These are phyloP conservation scores for Allobates femoralis DNA, from an alignment of 2,797 vertebrate genomes.

Conservation along the genomic window DNA sequence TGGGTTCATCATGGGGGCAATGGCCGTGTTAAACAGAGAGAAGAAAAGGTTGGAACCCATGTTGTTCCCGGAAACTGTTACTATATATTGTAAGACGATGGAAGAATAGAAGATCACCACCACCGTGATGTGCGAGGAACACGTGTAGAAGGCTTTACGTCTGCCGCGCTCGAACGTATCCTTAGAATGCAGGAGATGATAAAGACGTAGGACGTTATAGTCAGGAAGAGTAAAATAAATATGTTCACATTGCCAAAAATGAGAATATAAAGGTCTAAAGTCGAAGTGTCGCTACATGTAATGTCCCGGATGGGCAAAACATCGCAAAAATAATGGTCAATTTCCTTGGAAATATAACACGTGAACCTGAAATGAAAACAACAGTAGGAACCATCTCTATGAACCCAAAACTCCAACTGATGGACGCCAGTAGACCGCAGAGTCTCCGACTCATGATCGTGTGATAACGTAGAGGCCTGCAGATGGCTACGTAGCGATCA, in stretches of 20 bases:
- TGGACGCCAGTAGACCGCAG: neutral
- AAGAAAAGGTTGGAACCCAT: neutral
- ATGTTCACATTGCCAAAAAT: neutral
- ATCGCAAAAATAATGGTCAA: neutral
- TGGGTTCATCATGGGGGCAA: neutral
- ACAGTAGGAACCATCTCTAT: neutral
- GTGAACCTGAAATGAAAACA: neutral
- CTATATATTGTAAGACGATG: neutral
- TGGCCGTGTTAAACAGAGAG: neutral
- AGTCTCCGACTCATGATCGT: neutral
- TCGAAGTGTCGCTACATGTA: neutral
- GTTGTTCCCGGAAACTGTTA: neutral
- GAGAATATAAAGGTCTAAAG: neutral
- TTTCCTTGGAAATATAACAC: slow-evolving; percentile 4
- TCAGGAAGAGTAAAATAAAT: neutral
- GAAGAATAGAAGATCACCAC: neutral
- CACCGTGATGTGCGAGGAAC: neutral
- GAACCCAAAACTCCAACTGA: neutral
- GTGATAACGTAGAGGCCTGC: neutral
- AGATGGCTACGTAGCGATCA: neutral
- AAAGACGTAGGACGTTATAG: neutral
- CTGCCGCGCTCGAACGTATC: neutral
- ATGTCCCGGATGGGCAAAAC: neutral
- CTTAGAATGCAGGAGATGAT: neutral
- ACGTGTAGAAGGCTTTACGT: neutral